These are phyloP conservation scores for Caenorhabditis imperialis DNA, from an alignment of 2,888 invertebrate species.

Conservation along the genomic window DNA sequence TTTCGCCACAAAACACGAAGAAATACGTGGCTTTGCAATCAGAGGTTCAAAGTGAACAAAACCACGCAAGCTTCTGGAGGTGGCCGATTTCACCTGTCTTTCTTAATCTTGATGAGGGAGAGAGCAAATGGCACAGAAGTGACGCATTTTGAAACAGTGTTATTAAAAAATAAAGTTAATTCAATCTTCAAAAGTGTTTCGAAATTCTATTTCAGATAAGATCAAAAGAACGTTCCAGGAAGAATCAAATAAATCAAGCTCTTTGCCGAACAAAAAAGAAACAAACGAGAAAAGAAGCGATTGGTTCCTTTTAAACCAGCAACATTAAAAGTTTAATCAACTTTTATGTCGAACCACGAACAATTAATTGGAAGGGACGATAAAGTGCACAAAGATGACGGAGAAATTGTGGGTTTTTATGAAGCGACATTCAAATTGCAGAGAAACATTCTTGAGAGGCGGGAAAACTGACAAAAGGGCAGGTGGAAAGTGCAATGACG, in stretches of 20 bases:
- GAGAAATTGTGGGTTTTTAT: not conserved
- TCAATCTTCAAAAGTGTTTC: no score
- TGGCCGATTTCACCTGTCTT: no score
- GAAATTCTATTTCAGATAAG: no score
- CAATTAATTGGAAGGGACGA: conserved; percentile 18
- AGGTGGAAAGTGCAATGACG: conserved; percentile 30
- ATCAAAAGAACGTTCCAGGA: no score
- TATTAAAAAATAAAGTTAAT: no score
- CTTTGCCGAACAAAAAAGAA: not conserved
- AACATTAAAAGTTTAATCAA: conserved; percentile 21
- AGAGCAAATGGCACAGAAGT: no score
- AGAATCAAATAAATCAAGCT: not conserved
- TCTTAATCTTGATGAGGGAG: no score
- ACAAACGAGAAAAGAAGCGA: conserved; percentile 1
- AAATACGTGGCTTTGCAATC: no score
- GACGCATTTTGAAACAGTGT: no score
- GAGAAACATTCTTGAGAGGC: not conserved
- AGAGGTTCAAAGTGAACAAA: no score
- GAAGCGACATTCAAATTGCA: not conserved
- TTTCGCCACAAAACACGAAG: no score
- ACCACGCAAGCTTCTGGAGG: no score
- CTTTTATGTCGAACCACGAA: conserved; percentile 7
- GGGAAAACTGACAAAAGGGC: conserved; percentile 1
- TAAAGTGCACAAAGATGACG: conserved; percentile 1
- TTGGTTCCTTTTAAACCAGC: not conserved